These are phyloP conservation scores for Cheilosia vernalis DNA, from an alignment of 2,888 invertebrate genomes.

Conservation along the genomic window DNA sequence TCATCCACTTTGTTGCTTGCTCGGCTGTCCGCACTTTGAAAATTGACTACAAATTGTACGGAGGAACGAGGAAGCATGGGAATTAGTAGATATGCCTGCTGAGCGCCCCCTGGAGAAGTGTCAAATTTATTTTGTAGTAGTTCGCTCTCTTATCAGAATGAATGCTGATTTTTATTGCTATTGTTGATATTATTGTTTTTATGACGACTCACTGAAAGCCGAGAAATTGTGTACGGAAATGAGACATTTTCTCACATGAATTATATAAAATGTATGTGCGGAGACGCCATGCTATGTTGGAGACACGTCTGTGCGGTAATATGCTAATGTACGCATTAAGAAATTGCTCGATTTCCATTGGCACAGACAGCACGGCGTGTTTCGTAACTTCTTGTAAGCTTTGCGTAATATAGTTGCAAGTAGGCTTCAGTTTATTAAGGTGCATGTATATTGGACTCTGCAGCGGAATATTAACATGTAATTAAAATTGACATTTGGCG, in stretches of 20 bases:
- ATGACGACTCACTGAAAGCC: no score
- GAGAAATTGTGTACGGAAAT: constrained; percentile 39
- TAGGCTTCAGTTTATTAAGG: neutral
- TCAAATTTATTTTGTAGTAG: no score
- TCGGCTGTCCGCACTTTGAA: neutral
- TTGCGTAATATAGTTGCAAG: constrained; percentile 14
- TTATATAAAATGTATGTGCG: constrained; percentile 32
- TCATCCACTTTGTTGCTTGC: constrained; percentile 36
- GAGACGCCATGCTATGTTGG: constrained; percentile 1
- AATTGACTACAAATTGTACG: no score
- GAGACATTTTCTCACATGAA: constrained; percentile 54
- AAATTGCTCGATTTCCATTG: constrained; percentile 34
- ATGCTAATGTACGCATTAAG: constrained; percentile 48
- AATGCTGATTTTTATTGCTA: no score
- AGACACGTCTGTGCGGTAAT: constrained; percentile 31
- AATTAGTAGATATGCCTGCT: no score
- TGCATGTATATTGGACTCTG: no score
- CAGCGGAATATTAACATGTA: no score
- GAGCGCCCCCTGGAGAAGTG: no score
- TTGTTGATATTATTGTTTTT: no score
- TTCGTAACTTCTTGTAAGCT: constrained; percentile 5
- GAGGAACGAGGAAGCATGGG: no score
- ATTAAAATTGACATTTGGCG: no score
- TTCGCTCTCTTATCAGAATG: no score
- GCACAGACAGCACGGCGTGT: neutral